phyloP scores from a whole-genome alignment of 2,888 invertebrate genomes.

The Ophion ellenae region DNA sequence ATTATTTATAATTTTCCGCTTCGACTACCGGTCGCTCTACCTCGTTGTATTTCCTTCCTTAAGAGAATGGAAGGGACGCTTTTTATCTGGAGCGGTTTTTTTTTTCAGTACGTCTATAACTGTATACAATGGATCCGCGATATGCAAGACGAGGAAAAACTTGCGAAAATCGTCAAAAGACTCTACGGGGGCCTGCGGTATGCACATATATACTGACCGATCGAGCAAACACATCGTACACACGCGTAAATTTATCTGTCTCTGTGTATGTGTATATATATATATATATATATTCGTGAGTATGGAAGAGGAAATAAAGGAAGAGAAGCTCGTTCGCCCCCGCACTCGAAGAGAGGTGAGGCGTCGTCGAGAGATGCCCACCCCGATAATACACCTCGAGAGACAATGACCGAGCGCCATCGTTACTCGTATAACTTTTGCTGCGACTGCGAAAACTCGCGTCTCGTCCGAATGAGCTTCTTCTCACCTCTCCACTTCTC shows the following conservation, averaged over 20 bases:
- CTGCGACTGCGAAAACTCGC: constrained; percentile 70
- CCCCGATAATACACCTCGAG: constrained; percentile 76
- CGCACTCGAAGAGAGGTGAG: constrained; percentile 75
- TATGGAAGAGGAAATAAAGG: constrained; percentile 59
- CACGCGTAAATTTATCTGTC: constrained; percentile 18
- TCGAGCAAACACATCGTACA: constrained; percentile 12
- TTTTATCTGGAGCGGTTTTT: constrained; percentile 57
- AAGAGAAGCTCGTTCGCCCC: constrained; percentile 75
- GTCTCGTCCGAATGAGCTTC: constrained; percentile 63
- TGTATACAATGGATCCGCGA: constrained; percentile 54
- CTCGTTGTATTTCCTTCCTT: constrained; percentile 72
- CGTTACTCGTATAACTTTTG: constrained; percentile 73
- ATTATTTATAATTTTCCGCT: constrained; percentile 83
- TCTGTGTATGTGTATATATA: neutral
- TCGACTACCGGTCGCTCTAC: constrained; percentile 66
- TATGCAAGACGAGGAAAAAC: constrained; percentile 34
- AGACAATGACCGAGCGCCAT: constrained; percentile 80
- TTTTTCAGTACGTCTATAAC: constrained; percentile 56
- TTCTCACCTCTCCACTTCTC: constrained; percentile 29
- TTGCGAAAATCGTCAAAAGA: constrained; percentile 15
- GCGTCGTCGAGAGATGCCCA: constrained; percentile 78
- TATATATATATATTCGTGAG: constrained; percentile 26
- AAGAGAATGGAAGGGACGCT: constrained; percentile 75
- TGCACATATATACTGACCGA: constrained; percentile 8
- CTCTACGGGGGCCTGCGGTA: neutral